A percentile compares a stretch with the other conserved stretches of the same genome.
These are phyloP conservation scores for Gryllus longicercus DNA, from an alignment of 2,888 invertebrate species.

Conservation along the genomic window DNA sequence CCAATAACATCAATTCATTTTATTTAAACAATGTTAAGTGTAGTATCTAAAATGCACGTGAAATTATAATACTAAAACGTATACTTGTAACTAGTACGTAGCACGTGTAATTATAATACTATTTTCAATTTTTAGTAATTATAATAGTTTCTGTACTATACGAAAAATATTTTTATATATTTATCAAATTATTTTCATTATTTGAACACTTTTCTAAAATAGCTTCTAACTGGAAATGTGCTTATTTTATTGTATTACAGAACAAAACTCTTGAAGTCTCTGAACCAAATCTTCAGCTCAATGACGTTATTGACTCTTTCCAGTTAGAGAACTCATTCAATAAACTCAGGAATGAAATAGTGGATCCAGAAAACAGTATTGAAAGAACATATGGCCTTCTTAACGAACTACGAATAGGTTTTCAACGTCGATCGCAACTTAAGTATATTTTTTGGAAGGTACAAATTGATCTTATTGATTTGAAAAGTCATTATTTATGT, in stretches of 20 bases:
- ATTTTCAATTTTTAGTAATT: too few species aligned
- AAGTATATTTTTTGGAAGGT: constrained; percentile 29
- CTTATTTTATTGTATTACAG: background rate
- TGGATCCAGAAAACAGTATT: background rate
- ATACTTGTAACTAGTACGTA: too few species aligned
- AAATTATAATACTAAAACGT: too few species aligned
- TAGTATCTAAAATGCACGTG: too few species aligned
- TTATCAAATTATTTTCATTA: too few species aligned
- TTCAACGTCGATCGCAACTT: constrained; percentile 21
- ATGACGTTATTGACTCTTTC: background rate
- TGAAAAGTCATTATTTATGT: background rate
- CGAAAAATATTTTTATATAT: too few species aligned
- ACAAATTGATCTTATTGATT: background rate
- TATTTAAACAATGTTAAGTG: too few species aligned
- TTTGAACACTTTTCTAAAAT: too few species aligned
- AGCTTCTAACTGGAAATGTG: too few species aligned
- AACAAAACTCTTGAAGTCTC: constrained; percentile 18
- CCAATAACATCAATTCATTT: too few species aligned
- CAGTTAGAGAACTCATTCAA: background rate
- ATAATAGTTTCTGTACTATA: too few species aligned
- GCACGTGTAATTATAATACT: too few species aligned
- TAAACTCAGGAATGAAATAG: constrained; percentile 17
- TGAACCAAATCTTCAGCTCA: background rate
- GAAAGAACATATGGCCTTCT: constrained; percentile 11
- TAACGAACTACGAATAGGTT: constrained; percentile 20